A percentile compares a stretch with the other conserved stretches of the same genome.
These are phyloP conservation scores for Peromyscus melanophrys DNA, from an alignment of 2,797 vertebrate species.

Conservation along the genomic window DNA sequence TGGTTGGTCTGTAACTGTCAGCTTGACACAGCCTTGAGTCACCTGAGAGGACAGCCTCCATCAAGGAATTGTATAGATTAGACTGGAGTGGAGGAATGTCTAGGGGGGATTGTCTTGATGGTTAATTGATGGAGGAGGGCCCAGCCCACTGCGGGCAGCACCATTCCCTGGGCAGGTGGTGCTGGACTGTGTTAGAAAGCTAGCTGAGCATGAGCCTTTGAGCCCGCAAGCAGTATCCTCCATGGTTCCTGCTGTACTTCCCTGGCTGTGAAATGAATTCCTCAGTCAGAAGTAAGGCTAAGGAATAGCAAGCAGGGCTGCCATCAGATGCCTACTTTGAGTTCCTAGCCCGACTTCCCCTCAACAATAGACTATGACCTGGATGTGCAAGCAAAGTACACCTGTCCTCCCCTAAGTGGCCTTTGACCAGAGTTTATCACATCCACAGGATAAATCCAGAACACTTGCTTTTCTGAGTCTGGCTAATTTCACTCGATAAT, in stretches of 20 bases:
- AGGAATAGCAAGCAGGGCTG: not conserved
- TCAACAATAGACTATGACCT: too few species aligned
- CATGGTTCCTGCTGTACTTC: not conserved
- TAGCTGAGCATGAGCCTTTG: too few species aligned
- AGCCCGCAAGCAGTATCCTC: not conserved
- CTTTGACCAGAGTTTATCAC: not conserved
- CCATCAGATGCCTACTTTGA: not conserved
- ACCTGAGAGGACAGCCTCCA: too few species aligned
- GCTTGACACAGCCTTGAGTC: not conserved
- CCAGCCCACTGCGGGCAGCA: not conserved
- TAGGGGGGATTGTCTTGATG: not conserved
- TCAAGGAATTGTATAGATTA: too few species aligned
- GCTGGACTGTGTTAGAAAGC: not conserved
- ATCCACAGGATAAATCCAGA: not conserved
- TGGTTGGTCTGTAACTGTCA: not conserved
- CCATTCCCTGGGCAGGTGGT: not conserved
- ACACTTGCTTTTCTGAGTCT: not conserved
- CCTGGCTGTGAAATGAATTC: not conserved
- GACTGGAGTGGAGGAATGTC: not conserved
- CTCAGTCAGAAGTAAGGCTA: too few species aligned
- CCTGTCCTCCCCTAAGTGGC: too few species aligned
- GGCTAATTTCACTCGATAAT: not conserved
- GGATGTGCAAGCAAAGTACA: not conserved
- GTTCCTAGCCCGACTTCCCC: not conserved
- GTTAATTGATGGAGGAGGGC: not conserved